Evolutionary conservation across 1,140 invertebrate genomes (phyloP), one percentile per base, ranked within the genome.

Genomic region (Leptinotarsa undecemlineata): DNA sequence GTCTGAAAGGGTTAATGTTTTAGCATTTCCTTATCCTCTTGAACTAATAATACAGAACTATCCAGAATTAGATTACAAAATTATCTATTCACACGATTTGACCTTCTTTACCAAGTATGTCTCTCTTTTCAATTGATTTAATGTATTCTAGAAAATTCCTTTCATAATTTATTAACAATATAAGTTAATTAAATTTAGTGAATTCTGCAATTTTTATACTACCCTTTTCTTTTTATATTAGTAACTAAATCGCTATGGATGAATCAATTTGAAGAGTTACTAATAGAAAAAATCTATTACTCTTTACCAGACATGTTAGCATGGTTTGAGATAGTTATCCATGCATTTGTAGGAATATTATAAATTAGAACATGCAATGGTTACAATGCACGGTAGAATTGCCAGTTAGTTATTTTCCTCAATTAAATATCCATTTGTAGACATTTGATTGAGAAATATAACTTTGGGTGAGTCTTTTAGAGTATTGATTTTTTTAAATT

Each of bases 251-350:
- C 33, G 33, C 51, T 57, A 57, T 17, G 6, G n/a, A 17, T 57
- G 51, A 57, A 17, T 8, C n/a, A 15, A 15, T 57, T 1, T 15
- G 51, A 57, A 57, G 51, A 57, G 51, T 57, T 57, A 19, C 51
- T 57, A 17, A 57, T 57, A 57, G 51, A 15, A 57, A 57, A 57
- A 57, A 57, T 57, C 51, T 57, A 57, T 15, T 57, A 17, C 51
- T 57, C n/a, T 19, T 57, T 57, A 57, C 51, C 51, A 57, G 51
- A 57, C 17, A 57, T 72, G 57, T 72, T 72, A 78, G 80, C 80
- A 81, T 81, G 80, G 75, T 79, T 81, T 81, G 79, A 78, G 78
- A 74, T 79, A 78, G 79, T 77, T 79, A 80, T 79, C 77, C 79
- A 79, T 80, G 80, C 80, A 81, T 81, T 77, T 73, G 79, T 81